Evolutionary conservation across 2,113 vertebrate genomes (phyloP), one percentile per base, ranked within the genome.

Genomic region (Origma solitaria): DNA sequence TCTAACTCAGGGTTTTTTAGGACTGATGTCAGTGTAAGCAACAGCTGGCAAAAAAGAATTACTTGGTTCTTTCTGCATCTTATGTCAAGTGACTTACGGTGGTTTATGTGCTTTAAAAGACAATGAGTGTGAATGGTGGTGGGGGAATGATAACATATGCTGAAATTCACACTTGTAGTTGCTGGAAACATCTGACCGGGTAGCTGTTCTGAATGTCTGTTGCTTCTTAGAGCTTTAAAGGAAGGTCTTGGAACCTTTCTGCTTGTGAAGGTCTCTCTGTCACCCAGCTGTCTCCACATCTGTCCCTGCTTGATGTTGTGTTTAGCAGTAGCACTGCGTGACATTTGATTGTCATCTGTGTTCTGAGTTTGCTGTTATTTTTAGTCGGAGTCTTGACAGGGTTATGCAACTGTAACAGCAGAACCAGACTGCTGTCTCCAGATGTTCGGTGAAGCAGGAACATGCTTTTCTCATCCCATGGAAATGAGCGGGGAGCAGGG

Each of bases 331-430:
- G 83, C 47, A 13, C 47, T 66, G 19, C 22, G 56, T 92, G 95
- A 94, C 75, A 4, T 95, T 94, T 95, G 91, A 72, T 92, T 5
- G 2, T 93, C 94, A 88, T 96, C 95, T 96, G 88, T 97, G 92
- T 94, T 95, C 92, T 60, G 64, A 2, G 11, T 93, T 94, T 93
- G 85, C 88, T 92, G 82, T 93, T 97, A 95, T 96, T 97, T 97
- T 94, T 97, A 93, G 94, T 58, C 62, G 70, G 68, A 90, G 68
- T 65, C 64, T 94, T 94, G 71, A 57, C 64, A 83, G 51, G 51
- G 72, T 97, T 94, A 84, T n/a, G 91, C 91, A 95, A 92, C 92
- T 35, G 45, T 50, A 50, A 50, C 79, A 82, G 90, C 76, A 83
- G 68, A 80, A 88, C 45, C 2, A 15, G 35, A 33, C 42, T 57